phyloP scores from a whole-genome alignment of 2,113 vertebrate species.

The Burhinus bistriatus region DNA sequence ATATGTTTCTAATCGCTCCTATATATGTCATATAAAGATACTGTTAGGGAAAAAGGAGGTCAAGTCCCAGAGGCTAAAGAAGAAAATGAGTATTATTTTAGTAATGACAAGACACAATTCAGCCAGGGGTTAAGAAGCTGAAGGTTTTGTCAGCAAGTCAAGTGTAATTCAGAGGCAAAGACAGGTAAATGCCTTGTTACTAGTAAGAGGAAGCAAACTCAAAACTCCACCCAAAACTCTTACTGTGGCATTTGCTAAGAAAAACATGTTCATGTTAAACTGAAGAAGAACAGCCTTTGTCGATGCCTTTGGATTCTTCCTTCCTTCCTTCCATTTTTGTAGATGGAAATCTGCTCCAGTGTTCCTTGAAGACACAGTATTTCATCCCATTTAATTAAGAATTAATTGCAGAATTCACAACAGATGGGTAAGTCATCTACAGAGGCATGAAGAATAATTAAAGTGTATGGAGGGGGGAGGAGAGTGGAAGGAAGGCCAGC shows the following conservation, averaged over 20 bases:
- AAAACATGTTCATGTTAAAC: background rate
- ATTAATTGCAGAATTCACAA: constrained; percentile 40
- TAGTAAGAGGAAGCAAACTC: background rate
- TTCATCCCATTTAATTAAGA: constrained; percentile 33
- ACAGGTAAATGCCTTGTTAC: background rate
- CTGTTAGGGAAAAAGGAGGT: background rate
- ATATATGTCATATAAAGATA: background rate
- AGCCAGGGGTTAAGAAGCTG: background rate
- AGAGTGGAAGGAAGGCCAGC: background rate
- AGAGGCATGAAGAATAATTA: constrained; percentile 1
- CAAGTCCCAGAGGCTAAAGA: background rate
- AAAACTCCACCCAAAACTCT: background rate
- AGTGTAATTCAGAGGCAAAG: background rate
- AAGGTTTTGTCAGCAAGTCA: background rate
- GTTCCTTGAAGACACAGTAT: constrained; percentile 1
- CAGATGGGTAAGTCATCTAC: constrained; percentile 38
- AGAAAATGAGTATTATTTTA: background rate
- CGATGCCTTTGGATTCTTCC: background rate
- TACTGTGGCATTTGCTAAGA: background rate
- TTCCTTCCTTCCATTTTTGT: background rate
- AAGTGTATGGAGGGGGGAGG: background rate
- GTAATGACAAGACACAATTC: background rate
- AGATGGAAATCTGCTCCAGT: background rate
- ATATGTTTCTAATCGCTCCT: background rate
- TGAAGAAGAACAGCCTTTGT: background rate